phyloP scores from a whole-genome alignment of 53 echinoderm and acorn worm genomes.

The Arbacia lixula region DNA sequence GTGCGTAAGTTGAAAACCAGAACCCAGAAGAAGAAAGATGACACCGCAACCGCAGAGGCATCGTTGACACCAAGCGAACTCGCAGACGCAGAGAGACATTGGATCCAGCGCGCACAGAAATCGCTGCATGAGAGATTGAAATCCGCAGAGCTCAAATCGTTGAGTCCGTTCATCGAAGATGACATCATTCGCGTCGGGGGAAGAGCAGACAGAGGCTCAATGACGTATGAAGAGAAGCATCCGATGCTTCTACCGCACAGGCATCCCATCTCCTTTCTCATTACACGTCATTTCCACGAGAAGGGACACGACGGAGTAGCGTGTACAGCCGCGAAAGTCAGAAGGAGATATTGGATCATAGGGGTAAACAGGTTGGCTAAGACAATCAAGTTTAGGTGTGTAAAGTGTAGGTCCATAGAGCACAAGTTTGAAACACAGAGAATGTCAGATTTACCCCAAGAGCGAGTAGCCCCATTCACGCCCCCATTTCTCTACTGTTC shows the following conservation, averaged over 20 bases:
- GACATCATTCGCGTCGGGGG: slow-evolving; percentile 71
- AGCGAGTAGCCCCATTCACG: slow-evolving; percentile 56
- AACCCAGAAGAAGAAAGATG: neutral
- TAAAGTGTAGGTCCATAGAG: slow-evolving; percentile 34
- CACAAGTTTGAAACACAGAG: slow-evolving; percentile 49
- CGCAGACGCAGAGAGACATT: slow-evolving; percentile 27
- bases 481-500: slow-evolving; percentile 58
- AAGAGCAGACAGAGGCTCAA: neutral
- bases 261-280: slow-evolving; percentile 49
- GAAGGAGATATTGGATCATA: slow-evolving; percentile 69
- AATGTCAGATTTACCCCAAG: slow-evolving; percentile 55
- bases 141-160: slow-evolving; percentile 57
- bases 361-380: slow-evolving; percentile 53
- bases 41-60: neutral
- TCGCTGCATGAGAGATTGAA: slow-evolving; percentile 24
- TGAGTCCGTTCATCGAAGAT: slow-evolving; percentile 62
- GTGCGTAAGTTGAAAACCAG: neutral
- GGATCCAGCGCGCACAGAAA: slow-evolving; percentile 66
- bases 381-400: slow-evolving; percentile 63
- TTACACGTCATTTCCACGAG: slow-evolving; percentile 54
- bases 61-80: slow-evolving; percentile 7
- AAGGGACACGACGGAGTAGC: slow-evolving; percentile 62
- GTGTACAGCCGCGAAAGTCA: slow-evolving; percentile 57
- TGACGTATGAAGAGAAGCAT: slow-evolving; percentile 59
- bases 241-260: slow-evolving; percentile 65